phyloP scores from a whole-genome alignment of 2,113 vertebrate species.

The Urocynchramus pylzowi region DNA sequence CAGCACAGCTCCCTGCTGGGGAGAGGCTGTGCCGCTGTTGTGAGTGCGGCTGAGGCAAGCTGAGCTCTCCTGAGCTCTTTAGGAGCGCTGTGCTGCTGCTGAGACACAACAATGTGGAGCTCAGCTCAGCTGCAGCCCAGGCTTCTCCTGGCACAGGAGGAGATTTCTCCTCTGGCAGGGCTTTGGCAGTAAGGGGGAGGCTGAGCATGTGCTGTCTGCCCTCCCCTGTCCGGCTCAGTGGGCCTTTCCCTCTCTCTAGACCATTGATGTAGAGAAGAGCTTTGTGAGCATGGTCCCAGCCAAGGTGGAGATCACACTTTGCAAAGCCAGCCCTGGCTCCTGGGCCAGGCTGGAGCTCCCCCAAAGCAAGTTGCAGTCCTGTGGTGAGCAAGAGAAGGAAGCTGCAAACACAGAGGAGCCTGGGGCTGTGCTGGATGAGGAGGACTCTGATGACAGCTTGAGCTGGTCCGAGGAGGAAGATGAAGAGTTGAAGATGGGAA shows the following conservation, averaged over 20 bases:
- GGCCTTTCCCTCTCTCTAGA: conserved; percentile 60
- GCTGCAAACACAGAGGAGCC: background rate
- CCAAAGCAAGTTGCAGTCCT: conserved; percentile 33
- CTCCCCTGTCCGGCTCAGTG: background rate
- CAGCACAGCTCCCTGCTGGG: background rate
- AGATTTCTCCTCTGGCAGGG: background rate
- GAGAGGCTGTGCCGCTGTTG: background rate
- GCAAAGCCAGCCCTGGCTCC: conserved; percentile 79
- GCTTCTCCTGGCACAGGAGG: background rate
- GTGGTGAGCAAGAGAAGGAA: background rate
- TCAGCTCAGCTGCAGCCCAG: background rate
- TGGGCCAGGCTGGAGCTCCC: conserved; percentile 91
- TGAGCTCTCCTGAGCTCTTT: background rate
- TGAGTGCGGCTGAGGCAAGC: fast-evolving
- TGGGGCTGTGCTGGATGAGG: background rate
- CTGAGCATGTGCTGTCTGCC: background rate
- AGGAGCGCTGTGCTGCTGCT: background rate
- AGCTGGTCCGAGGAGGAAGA: conserved; percentile 77
- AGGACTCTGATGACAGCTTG: conserved; percentile 73
- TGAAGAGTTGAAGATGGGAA: conserved; percentile 36
- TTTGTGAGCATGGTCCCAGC: conserved; percentile 85
- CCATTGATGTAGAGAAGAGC: conserved; percentile 78
- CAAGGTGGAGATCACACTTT: conserved; percentile 89
- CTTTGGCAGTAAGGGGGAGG: background rate
- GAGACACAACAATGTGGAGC: fast-evolving